Evolutionary conservation across 1,140 invertebrate species (phyloP).

Genomic region (Helicoverpa armigera): DNA sequence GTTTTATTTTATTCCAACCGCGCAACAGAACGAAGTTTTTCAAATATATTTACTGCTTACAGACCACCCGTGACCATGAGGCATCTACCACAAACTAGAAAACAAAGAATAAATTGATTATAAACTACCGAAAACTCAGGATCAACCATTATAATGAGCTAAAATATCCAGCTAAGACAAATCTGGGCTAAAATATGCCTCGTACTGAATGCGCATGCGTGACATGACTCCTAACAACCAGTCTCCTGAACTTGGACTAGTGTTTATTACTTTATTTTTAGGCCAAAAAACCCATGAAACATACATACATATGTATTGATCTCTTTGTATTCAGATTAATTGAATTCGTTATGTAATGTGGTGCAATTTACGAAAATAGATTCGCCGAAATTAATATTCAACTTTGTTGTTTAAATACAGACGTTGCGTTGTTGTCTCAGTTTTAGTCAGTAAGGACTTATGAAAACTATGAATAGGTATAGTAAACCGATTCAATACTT

Average conservation of each 20-base stretch:
- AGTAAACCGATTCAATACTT: too few species aligned
- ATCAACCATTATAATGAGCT: constrained; percentile 1
- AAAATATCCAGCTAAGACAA: constrained; percentile 5
- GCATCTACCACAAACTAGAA: not conserved
- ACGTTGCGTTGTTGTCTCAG: not conserved
- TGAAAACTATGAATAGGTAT: too few species aligned
- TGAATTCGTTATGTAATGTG: not conserved
- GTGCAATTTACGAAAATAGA: not conserved
- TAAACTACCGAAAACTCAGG: not conserved
- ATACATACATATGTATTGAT: constrained; percentile 6
- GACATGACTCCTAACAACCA: not conserved
- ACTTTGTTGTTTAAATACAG: not conserved
- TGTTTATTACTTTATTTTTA: not conserved
- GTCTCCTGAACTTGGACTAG: not conserved
- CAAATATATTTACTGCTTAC: not conserved
- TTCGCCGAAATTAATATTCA: not conserved
- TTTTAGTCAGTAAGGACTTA: not conserved
- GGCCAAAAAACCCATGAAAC: constrained; percentile 8
- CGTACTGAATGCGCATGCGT: not conserved
- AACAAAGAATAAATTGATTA: not conserved
- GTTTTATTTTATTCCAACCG: not conserved
- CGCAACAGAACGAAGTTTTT: not conserved
- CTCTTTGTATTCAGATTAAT: constrained; percentile 1
- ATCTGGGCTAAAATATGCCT: constrained; percentile 29
- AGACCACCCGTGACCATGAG: constrained; percentile 26